phyloP scores from a whole-genome alignment of 2,113 vertebrate species.

The Gobius niger region DNA sequence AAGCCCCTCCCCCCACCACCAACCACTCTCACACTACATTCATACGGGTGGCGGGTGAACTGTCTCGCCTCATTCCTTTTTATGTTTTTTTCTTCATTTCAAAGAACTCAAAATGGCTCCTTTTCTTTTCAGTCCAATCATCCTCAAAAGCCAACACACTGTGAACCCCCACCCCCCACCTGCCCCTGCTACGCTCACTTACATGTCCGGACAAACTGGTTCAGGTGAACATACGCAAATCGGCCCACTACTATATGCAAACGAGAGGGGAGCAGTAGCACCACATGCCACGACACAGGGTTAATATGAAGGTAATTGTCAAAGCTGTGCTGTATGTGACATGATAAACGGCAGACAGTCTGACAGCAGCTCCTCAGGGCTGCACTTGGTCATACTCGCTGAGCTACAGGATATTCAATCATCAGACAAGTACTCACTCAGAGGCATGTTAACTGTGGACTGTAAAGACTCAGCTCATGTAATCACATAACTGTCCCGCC shows the following conservation, averaged over 20 bases:
- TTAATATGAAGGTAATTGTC: too few species aligned
- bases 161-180: conserved; percentile 13
- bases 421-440: conserved; percentile 5
- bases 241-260: conserved; percentile 26
- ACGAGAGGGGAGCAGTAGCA: background rate
- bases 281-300: background rate
- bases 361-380: background rate
- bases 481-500: background rate
- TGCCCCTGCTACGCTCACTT: background rate
- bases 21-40: too few species aligned
- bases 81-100: too few species aligned
- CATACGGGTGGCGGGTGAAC: too few species aligned
- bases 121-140: too few species aligned
- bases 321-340: background rate
- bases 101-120: too few species aligned
- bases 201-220: conserved; percentile 35
- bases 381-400: background rate
- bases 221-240: conserved; percentile 26
- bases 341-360: too few species aligned
- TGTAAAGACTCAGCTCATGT: background rate
- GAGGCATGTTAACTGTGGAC: conserved; percentile 16
- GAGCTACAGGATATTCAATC: conserved; percentile 10
- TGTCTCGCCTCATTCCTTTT: too few species aligned
- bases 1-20: too few species aligned
- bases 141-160: background rate